Evolutionary conservation across 2,797 vertebrate genomes (phyloP).

Genomic region (Sitta carolinensis): DNA sequence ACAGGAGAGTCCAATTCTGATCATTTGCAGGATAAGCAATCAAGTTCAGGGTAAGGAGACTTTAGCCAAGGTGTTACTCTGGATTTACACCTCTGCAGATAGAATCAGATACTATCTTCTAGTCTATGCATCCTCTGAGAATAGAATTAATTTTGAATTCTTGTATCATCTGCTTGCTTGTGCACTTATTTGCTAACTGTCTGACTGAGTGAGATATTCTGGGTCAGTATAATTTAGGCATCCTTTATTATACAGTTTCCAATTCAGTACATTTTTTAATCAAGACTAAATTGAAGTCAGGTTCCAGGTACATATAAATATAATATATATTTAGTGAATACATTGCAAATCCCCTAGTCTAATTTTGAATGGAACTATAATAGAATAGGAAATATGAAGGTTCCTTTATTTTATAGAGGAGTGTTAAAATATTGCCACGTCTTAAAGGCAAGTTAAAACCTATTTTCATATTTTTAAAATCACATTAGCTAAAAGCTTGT

Average conservation of each 20-base stretch:
- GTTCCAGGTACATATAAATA: constrained; percentile 52
- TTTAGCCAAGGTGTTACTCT: constrained; percentile 26
- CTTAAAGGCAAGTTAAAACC: constrained; percentile 60
- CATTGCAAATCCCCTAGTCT: constrained; percentile 8
- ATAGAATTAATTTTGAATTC: constrained; percentile 72
- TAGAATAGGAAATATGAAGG: not conserved
- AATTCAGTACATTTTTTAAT: constrained; percentile 71
- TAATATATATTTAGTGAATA: constrained; percentile 47
- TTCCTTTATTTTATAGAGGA: constrained; percentile 43
- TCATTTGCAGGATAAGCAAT: constrained; percentile 31
- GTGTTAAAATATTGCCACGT: constrained; percentile 14
- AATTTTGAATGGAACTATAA: constrained; percentile 36
- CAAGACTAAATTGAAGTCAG: constrained; percentile 63
- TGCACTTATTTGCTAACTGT: constrained; percentile 67
- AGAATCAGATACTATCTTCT: constrained; percentile 48
- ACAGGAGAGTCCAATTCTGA: constrained; percentile 48
- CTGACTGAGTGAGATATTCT: constrained; percentile 66
- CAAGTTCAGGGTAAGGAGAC: not conserved
- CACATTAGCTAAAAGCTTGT: constrained; percentile 69
- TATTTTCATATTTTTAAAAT: constrained; percentile 63
- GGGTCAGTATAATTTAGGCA: constrained; percentile 62
- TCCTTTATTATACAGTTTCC: constrained; percentile 66
- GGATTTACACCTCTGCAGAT: constrained; percentile 53
- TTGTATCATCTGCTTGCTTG: constrained; percentile 64
- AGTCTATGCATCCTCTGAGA: constrained; percentile 60